These are phyloP conservation scores for Drosophila helvetica DNA, from an alignment of 2,888 invertebrate genomes.

Conservation along the genomic window DNA sequence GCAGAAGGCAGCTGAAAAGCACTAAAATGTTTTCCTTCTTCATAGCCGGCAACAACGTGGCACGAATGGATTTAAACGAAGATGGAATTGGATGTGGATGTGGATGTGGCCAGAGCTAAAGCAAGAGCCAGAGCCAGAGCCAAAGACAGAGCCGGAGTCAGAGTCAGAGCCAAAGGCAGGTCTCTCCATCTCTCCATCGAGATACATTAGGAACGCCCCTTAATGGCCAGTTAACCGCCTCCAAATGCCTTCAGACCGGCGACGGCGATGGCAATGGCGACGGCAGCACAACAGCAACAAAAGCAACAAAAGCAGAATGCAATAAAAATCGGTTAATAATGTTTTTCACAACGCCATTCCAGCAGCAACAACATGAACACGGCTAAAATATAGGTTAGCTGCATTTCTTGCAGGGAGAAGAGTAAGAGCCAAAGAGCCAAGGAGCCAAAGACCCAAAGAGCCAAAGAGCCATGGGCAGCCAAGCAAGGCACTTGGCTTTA, in stretches of 20 bases:
- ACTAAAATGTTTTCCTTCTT: conserved; percentile 57
- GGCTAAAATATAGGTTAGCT: conserved; percentile 78
- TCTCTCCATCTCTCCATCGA: conserved; percentile 36
- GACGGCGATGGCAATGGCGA: conserved; percentile 38
- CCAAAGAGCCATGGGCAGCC: conserved; percentile 12
- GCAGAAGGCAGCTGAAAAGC: conserved; percentile 66
- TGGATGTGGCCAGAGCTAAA: conserved; percentile 1
- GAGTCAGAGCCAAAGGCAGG: conserved; percentile 32
- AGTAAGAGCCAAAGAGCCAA: conserved; percentile 2
- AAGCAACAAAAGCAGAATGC: conserved; percentile 53
- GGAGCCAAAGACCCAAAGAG: conserved; percentile 13
- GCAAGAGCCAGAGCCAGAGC: conserved; percentile 6
- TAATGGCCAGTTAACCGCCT: conserved; percentile 80
- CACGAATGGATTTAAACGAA: conserved; percentile 56
- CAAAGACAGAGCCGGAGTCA: conserved; percentile 11
- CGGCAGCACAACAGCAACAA: conserved; percentile 7
- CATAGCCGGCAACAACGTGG: conserved; percentile 64
- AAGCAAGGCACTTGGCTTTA: conserved; percentile 46
- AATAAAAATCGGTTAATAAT: conserved; percentile 80
- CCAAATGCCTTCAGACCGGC: conserved; percentile 61
- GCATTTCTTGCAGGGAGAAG: conserved; percentile 45
- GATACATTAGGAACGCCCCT: conserved; percentile 79
- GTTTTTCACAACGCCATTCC: conserved; percentile 80
- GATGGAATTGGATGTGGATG: conserved; percentile 16
- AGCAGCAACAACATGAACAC: conserved; percentile 50